Percentiles rank a stretch among this genome's conserved stretches.
Conservation (phyloP, 2,888 invertebrate species). For the Andrena minutula region DNA sequence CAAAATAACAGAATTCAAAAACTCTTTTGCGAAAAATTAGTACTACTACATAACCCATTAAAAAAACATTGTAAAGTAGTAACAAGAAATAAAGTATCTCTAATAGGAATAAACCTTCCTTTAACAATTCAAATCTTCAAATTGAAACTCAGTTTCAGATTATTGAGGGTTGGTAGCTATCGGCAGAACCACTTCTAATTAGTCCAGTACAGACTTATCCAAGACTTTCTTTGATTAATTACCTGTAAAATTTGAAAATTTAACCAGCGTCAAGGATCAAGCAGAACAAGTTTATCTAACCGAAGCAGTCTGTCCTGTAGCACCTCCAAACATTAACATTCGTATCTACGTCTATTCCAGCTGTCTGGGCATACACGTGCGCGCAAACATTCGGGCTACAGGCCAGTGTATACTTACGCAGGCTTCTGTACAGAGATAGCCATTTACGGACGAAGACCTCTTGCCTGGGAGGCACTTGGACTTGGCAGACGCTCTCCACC, state of each 20-base stretch:
- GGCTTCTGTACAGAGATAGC: conserved; percentile 41
- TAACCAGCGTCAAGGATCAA: conserved; percentile 6
- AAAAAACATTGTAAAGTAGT: too few species aligned
- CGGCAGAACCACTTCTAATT: too few species aligned
- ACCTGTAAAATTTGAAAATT: background rate
- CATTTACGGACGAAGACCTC: conserved; percentile 54
- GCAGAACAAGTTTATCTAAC: conserved; percentile 21
- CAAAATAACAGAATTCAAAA: too few species aligned
- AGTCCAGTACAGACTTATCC: background rate
- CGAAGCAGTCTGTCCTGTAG: conserved; percentile 11
- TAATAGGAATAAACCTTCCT: too few species aligned
- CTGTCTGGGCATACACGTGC: conserved; percentile 11
- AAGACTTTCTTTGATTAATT: background rate
- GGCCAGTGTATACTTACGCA: conserved; percentile 23
- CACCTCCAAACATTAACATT: conserved; percentile 36
- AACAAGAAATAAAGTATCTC: too few species aligned
- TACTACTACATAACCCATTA: too few species aligned
- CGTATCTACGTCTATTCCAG: conserved; percentile 25
- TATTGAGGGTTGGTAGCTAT: too few species aligned
- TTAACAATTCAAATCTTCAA: too few species aligned
- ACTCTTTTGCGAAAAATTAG: too few species aligned
- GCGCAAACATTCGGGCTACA: conserved; percentile 33
- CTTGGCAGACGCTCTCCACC: conserved; percentile 57
- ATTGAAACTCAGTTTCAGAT: too few species aligned
- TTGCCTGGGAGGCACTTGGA: conserved; percentile 56